A percentile compares a stretch with the other conserved stretches of the same genome.
Evolutionary conservation across 1,140 invertebrate genomes (phyloP).

Genomic region (Chlorops oryzae): DNA sequence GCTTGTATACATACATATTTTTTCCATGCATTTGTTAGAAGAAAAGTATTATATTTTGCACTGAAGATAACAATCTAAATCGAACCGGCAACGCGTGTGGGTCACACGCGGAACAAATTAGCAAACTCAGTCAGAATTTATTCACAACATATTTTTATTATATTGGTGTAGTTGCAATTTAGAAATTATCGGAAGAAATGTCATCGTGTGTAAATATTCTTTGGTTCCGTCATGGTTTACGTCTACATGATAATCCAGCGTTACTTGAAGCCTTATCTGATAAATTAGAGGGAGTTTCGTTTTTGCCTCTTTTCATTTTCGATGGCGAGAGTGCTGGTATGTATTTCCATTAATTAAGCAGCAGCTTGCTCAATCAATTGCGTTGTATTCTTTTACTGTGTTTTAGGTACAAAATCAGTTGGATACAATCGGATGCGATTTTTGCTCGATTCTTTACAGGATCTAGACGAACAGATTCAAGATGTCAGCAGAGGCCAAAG

Average conservation of each 20-base stretch:
- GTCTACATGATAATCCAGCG: conserved; percentile 69
- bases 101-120: too few species aligned
- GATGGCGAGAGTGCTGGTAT: conserved; percentile 65
- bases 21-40: too few species aligned
- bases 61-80: too few species aligned
- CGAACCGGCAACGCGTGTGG: too few species aligned
- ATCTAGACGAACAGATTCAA: conserved; percentile 59
- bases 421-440: conserved; percentile 67
- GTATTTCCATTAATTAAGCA: conserved; percentile 2
- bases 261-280: conserved; percentile 55
- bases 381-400: conserved; percentile 2
- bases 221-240: conserved; percentile 69
- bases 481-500: conserved; percentile 51
- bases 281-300: conserved; percentile 37
- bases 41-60: too few species aligned
- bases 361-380: background rate
- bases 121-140: too few species aligned
- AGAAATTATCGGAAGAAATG: too few species aligned
- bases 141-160: too few species aligned
- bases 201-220: conserved; percentile 32
- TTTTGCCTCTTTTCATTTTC: conserved; percentile 66
- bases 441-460: conserved; percentile 63
- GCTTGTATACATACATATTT: too few species aligned
- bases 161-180: too few species aligned
- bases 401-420: conserved; percentile 55